Evolutionary conservation across 1,140 invertebrate species (phyloP), one percentile per base, ranked within the genome.

Genomic region (Drosophila jambulina): DNA sequence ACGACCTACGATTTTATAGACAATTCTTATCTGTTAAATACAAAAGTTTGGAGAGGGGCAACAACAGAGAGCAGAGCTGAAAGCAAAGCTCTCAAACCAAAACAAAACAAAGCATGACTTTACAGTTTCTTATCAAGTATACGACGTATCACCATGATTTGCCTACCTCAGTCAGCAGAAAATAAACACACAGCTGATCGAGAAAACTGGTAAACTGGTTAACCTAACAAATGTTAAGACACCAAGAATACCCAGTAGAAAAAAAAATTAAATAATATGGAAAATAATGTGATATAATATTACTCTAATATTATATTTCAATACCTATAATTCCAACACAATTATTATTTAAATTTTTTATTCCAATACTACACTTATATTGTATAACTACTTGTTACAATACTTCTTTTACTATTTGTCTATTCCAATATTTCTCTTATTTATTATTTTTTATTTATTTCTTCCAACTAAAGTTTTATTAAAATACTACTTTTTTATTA

Each of bases 41-140:
- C 1, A 54, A 5, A 51, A 25, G 9, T n/a, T 54, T n/a, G 21
- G 36, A 56, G 38, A 56, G 46, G 32, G n/a, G 10, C 1, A 34
- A 38, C 7, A 32, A 6, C 10, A 12, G 19, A 27, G n/a, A 63
- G n/a, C 3, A 7, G 8, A 12, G 15, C 19, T 12, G 1, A 40
- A 19, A 36, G 29, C 10, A 45, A 65, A 56, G 40, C 63, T 68
- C 19, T 29, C 62, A 68, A 68, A 70, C 67, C 36, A 54, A 45
- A 67, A 54, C 63, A 70, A 68, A 68, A 63, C 45, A 13, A 0
- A 36, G 23, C 62, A 70, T 70, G 62, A 70, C 5, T 56, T 25
- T 12, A 13, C 25, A 25, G 23, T 68, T 70, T 68, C 12, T 68
- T 56, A 70, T 70, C 67, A 68, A 29, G 1, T 7, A 46, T 10